phyloP scores from a whole-genome alignment of 1,140 invertebrate genomes.

The Penaeus vannamei region DNA sequence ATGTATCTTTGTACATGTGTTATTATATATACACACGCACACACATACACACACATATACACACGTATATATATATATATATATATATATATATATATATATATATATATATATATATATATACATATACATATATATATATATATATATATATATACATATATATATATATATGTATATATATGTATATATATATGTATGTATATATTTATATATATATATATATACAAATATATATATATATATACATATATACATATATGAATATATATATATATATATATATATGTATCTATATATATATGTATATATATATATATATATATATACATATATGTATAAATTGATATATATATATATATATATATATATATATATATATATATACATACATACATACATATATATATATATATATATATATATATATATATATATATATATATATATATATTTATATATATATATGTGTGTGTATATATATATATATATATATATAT shows the following conservation, averaged over 20 bases:
- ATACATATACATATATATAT: conserved; percentile 22
- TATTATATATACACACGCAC: not conserved
- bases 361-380: not conserved
- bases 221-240: not conserved
- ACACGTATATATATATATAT: not conserved
- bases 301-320: not conserved
- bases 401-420: conserved; percentile 21
- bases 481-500: conserved; percentile 21
- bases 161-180: not conserved
- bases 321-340: not conserved
- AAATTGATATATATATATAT: not conserved
- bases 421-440: not conserved
- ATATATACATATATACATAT: not conserved
- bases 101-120: conserved; percentile 28
- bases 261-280: not conserved
- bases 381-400: not conserved
- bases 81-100: not conserved
- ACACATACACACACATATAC: not conserved
- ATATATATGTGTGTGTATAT: conserved; percentile 14
- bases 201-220: not conserved
- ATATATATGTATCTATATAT: not conserved
- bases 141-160: not conserved
- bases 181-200: conserved; percentile 2
- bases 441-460: not conserved
- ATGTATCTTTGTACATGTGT: not conserved